A percentile compares a stretch with the other conserved stretches of the same genome.
These are phyloP conservation scores for Polydrusus pterygomalis DNA, from an alignment of 2,888 invertebrate species.

Conservation along the genomic window DNA sequence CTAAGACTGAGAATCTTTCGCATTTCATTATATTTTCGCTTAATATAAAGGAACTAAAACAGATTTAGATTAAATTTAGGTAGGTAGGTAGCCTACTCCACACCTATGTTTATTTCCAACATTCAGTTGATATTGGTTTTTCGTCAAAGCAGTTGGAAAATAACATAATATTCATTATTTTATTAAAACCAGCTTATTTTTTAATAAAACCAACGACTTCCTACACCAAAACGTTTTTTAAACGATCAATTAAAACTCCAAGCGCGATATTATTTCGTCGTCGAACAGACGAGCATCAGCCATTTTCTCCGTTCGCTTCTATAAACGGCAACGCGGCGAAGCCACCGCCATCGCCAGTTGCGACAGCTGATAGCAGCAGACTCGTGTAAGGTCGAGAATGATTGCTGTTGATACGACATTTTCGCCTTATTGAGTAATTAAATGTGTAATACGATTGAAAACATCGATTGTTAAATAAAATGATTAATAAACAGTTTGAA, in stretches of 20 bases:
- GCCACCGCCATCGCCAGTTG: neutral
- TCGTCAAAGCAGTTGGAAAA: no score
- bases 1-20: no score
- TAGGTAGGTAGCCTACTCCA: no score
- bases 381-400: constrained; percentile 12
- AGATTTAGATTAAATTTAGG: no score
- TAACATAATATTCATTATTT: neutral
- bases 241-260: neutral
- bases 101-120: no score
- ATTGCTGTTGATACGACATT: neutral
- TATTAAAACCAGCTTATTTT: constrained; percentile 3
- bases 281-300: constrained; percentile 5
- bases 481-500: constrained; percentile 11
- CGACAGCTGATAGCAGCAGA: neutral
- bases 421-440: neutral
- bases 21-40: no score
- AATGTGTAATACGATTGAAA: neutral
- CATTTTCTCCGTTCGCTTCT: constrained; percentile 9
- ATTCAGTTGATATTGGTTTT: no score
- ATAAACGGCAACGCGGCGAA: constrained; percentile 12
- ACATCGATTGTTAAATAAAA: constrained; percentile 2
- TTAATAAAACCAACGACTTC: neutral
- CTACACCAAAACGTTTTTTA: neutral
- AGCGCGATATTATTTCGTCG: constrained; percentile 9
- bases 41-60: no score